These are phyloP conservation scores for Apostichopus californicus DNA, from an alignment of 35 echinoderm and acorn worm species.

Conservation along the genomic window DNA sequence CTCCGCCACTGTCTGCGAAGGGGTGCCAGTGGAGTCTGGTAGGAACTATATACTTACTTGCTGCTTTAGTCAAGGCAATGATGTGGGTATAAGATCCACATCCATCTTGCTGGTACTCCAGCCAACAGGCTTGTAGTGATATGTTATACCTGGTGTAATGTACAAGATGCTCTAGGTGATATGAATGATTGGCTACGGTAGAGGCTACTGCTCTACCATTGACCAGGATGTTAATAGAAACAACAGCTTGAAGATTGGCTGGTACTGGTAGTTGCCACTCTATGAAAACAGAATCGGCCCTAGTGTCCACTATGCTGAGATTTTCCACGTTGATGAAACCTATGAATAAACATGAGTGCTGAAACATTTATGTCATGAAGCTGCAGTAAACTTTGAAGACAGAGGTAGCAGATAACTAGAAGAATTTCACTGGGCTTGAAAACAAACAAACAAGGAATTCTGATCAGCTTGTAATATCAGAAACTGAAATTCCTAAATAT, in stretches of 20 bases:
- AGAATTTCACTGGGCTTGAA: no score
- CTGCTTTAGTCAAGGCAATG: background rate
- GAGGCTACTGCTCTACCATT: background rate
- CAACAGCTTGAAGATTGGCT: background rate
- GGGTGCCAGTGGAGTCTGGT: background rate
- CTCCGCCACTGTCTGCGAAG: no score
- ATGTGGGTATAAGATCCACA: background rate
- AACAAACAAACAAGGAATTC: no score
- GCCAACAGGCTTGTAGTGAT: background rate
- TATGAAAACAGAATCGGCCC: background rate
- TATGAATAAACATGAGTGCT: background rate
- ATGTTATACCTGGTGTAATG: background rate
- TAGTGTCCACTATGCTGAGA: background rate
- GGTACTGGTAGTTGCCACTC: background rate
- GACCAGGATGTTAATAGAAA: background rate
- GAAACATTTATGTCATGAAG: no score
- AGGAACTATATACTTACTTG: background rate
- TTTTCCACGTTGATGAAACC: background rate
- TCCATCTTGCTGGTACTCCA: background rate
- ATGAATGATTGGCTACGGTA: background rate
- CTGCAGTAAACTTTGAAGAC: no score
- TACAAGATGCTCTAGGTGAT: background rate
- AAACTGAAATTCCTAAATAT: no score
- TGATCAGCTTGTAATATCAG: no score
- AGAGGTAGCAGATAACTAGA: no score